phyloP scores from a whole-genome alignment of 2,113 vertebrate genomes.

The Archilochus colubris region DNA sequence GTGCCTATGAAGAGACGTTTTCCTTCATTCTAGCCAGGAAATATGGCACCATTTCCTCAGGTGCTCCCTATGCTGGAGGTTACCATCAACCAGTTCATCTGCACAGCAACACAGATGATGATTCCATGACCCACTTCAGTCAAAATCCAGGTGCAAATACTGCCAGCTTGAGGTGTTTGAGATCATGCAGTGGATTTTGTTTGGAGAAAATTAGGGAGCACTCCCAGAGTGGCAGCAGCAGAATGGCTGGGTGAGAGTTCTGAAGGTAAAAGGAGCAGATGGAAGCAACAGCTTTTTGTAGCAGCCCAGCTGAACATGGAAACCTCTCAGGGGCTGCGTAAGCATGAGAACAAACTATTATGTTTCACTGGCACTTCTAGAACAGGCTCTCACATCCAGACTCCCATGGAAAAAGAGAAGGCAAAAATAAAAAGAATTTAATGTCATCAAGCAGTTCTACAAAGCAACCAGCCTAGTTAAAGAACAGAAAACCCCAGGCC shows the following conservation, averaged over 20 bases:
- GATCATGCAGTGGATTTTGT: neutral
- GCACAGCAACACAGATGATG: neutral
- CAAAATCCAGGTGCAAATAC: neutral
- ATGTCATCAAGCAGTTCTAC: neutral
- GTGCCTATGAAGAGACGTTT: neutral
- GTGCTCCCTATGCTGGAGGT: neutral
- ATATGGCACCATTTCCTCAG: neutral
- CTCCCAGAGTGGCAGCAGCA: neutral
- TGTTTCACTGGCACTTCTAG: neutral
- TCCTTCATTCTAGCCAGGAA: neutral
- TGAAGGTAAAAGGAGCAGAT: neutral
- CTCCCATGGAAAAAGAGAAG: neutral
- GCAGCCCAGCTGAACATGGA: neutral
- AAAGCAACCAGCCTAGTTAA: neutral
- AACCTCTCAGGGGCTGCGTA: neutral
- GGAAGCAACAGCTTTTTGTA: neutral
- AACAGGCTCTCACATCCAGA: neutral
- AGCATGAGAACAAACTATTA: neutral
- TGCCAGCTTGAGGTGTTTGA: neutral
- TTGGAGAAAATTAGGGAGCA: neutral
- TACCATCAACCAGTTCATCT: neutral
- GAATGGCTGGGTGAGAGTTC: neutral
- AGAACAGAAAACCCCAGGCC: neutral
- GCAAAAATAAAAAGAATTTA: neutral
- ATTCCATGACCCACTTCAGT: neutral